Base-by-base conservation (phyloP, 2,797 vertebrate genomes). In the Borostomias antarcticus region DNA sequence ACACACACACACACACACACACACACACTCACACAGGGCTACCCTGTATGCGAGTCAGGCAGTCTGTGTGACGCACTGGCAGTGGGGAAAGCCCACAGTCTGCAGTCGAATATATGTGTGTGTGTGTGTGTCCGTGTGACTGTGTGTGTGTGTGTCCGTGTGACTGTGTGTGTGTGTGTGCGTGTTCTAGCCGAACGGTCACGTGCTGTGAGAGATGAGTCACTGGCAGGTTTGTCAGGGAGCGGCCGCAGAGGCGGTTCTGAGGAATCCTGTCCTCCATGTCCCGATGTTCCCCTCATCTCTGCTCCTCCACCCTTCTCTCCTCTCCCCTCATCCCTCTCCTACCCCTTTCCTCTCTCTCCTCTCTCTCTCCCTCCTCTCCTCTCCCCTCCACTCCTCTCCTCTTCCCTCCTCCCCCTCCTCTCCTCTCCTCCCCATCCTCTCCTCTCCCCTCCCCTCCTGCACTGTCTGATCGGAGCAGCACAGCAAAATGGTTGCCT, bases 191-290 rank as follows among this genome's bases (percentile, higher is more conserved):
- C 40, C 69, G 68, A 82, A 58, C 11, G 74, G 84, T 85, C 85
- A 85, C 83, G 77, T 88, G 85, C 78, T 78, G 62, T 47, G 30
- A 66, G 75, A 77, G 85, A 89, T 91, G 89, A 90, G 73, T 90
- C 89, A 90, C 76, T 43, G 64, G 72, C 74, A 74, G 78, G 64
- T 70, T 72, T 80, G 80, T 79, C 76, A 82, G 85, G 81, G 79
- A 85, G 84, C 69, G 74, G 82, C 82, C 77, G 82, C 80, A 78
- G 80, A 81, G 80, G 84, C 80, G 72, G 75, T 77, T 76, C 54
- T 45, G 75, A 80, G 85, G 82, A 83, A 86, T 73, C 82, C 80
- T 82, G 79, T 90, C 82, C 80, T 78, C 74, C 67, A 82, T 84
- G 86, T 84, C 60, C 79, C 64, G 51, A 71, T 70, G 82, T n/a